phyloP scores from a whole-genome alignment of 2,888 invertebrate species.

The Polymixis flavicincta region DNA sequence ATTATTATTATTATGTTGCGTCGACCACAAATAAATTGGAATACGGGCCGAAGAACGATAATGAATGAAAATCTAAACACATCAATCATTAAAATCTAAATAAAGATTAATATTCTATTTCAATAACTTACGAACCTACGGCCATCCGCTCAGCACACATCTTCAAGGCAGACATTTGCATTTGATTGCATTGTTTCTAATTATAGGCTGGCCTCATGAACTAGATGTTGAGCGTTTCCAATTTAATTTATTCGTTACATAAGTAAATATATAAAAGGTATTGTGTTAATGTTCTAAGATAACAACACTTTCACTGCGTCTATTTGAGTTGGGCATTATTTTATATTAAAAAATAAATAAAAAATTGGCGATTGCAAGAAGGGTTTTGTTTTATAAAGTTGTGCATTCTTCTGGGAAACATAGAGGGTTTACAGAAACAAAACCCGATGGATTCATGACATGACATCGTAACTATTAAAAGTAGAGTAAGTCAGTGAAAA shows the following conservation, averaged over 20 bases:
- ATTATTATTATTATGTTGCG: too few species aligned
- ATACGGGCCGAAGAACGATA: too few species aligned
- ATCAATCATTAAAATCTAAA: slow-evolving; percentile 14
- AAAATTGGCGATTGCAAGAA: too few species aligned
- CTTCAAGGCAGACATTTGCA: slow-evolving; percentile 46
- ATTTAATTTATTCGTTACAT: slow-evolving; percentile 43
- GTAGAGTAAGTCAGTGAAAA: not conserved
- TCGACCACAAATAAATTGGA: not conserved
- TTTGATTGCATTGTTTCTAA: slow-evolving; percentile 43
- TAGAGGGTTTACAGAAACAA: too few species aligned
- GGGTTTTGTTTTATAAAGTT: too few species aligned
- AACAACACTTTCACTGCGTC: slow-evolving; percentile 24
- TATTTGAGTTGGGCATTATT: not conserved
- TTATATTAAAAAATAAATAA: too few species aligned
- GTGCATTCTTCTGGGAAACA: too few species aligned
- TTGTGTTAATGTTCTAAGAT: slow-evolving; percentile 1
- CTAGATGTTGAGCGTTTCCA: slow-evolving; percentile 46
- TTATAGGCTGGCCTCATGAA: slow-evolving; percentile 51
- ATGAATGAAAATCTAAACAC: not conserved
- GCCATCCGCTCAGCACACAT: slow-evolving; percentile 22
- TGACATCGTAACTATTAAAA: not conserved
- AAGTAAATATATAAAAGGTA: slow-evolving; percentile 1
- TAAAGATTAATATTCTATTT: slow-evolving; percentile 15
- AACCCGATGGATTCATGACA: not conserved
- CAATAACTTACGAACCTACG: not conserved